Evolutionary conservation across 2,888 invertebrate species (phyloP).

Genomic region (Nemapogon koenigi): DNA sequence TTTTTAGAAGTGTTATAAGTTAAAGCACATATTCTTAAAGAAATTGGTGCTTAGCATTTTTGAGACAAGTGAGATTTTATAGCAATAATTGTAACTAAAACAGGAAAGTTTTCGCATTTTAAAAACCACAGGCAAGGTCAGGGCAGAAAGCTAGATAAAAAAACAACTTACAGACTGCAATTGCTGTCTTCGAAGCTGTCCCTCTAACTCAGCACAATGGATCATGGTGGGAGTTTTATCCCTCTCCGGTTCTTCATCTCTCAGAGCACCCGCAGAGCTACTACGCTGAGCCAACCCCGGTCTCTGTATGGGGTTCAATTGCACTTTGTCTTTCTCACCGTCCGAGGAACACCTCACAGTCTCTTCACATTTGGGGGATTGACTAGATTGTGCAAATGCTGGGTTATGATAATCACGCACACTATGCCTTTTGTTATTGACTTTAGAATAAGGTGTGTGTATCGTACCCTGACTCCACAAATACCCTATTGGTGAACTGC

Average conservation of each 20-base stretch:
- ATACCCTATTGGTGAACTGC: constrained; percentile 49
- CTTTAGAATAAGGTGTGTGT: constrained; percentile 14
- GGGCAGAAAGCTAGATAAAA: no score
- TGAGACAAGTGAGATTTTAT: no score
- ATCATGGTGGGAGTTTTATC: constrained; percentile 14
- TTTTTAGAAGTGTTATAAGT: no score
- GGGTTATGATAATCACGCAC: constrained; percentile 31
- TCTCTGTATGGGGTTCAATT: constrained; percentile 11
- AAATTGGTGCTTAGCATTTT: no score
- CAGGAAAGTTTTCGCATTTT: no score
- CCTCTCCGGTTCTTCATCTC: constrained; percentile 1
- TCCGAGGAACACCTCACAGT: constrained; percentile 20
- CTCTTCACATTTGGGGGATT: constrained; percentile 22
- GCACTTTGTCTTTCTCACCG: constrained; percentile 14
- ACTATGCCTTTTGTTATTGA: constrained; percentile 20
- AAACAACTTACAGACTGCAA: constrained; percentile 7
- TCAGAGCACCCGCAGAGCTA: constrained; percentile 12
- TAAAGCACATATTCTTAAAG: no score
- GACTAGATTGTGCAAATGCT: constrained; percentile 16
- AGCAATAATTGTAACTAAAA: no score
- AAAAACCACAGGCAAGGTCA: no score
- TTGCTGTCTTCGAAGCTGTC: constrained; percentile 12
- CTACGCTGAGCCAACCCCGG: constrained; percentile 9
- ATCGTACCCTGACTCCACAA: constrained; percentile 52
- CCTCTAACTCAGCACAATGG: constrained; percentile 19